These are phyloP conservation scores for Pipra filicauda DNA, from an alignment of 2,113 vertebrate species.

Conservation along the genomic window DNA sequence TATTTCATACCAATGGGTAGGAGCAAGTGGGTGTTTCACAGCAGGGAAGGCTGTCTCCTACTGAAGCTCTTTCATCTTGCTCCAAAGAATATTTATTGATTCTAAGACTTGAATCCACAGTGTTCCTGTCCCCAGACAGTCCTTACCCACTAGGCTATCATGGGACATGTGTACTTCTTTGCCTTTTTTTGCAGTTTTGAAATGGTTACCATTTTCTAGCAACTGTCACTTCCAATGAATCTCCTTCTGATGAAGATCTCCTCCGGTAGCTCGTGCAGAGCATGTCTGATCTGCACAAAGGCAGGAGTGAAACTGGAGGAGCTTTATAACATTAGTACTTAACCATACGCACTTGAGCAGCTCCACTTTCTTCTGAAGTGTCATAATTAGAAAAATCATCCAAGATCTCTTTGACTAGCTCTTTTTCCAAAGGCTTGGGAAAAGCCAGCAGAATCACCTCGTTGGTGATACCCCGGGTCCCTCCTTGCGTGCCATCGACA, in stretches of 20 bases:
- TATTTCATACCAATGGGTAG: neutral
- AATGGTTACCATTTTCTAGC: neutral
- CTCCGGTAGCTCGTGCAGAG: neutral
- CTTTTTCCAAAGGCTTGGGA: neutral
- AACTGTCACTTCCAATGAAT: neutral
- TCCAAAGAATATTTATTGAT: neutral
- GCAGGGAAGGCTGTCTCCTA: neutral
- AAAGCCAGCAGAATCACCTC: neutral
- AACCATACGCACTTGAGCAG: neutral
- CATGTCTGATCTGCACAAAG: neutral
- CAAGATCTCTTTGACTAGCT: neutral
- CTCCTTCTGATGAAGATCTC: neutral
- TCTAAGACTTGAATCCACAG: neutral
- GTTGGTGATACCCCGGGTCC: neutral
- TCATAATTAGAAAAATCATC: neutral
- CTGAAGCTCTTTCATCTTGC: slow-evolving; percentile 1
- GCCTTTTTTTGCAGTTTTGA: neutral
- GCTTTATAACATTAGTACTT: neutral
- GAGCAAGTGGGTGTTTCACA: slow-evolving; percentile 17
- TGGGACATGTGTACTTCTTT: neutral
- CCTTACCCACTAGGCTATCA: neutral
- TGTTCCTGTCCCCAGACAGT: neutral
- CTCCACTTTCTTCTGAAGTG: neutral
- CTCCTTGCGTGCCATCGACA: accelerated
- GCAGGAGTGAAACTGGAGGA: neutral